phyloP scores from a whole-genome alignment of 2,888 invertebrate genomes.

The Crioceris asparagi region DNA sequence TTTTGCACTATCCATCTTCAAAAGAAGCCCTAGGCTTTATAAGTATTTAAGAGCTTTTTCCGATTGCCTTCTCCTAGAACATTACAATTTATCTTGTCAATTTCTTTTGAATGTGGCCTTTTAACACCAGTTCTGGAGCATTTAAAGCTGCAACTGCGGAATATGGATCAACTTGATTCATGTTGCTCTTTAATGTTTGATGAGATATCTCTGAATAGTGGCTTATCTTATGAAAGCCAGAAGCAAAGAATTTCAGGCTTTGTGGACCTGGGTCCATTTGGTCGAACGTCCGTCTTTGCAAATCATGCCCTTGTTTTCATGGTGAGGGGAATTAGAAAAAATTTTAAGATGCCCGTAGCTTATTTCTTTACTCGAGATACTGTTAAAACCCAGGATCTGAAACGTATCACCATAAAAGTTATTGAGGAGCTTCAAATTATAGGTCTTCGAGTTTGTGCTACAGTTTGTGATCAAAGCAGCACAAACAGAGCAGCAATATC shows the following conservation, averaged over 20 bases:
- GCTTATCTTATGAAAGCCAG: constrained; percentile 14
- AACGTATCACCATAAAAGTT: constrained; percentile 6
- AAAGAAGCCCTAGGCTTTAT: constrained; percentile 19
- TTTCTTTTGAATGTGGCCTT: constrained; percentile 17
- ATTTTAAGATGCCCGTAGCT: constrained; percentile 7
- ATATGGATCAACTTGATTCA: constrained; percentile 14
- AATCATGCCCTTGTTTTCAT: constrained; percentile 10
- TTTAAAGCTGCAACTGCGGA: constrained; percentile 9
- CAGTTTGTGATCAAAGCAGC: constrained; percentile 8
- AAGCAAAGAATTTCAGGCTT: constrained; percentile 13
- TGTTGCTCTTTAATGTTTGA: constrained; percentile 19
- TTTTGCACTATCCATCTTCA: constrained; percentile 19
- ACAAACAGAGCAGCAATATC: constrained; percentile 7
- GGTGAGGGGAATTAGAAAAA: constrained; percentile 6
- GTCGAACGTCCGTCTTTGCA: constrained; percentile 6
- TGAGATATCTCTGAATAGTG: constrained; percentile 16
- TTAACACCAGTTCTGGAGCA: constrained; percentile 13
- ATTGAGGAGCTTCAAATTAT: constrained; percentile 6
- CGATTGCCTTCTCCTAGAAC: constrained; percentile 18
- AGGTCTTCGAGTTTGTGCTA: constrained; percentile 7
- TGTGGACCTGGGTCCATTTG: constrained; percentile 16
- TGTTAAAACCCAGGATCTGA: constrained; percentile 3
- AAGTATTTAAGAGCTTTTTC: constrained; percentile 14
- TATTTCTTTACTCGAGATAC: constrained; percentile 10
- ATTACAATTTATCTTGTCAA: constrained; percentile 13